Evolutionary conservation across 2,888 invertebrate genomes (phyloP).

Genomic region (Busseola fusca): DNA sequence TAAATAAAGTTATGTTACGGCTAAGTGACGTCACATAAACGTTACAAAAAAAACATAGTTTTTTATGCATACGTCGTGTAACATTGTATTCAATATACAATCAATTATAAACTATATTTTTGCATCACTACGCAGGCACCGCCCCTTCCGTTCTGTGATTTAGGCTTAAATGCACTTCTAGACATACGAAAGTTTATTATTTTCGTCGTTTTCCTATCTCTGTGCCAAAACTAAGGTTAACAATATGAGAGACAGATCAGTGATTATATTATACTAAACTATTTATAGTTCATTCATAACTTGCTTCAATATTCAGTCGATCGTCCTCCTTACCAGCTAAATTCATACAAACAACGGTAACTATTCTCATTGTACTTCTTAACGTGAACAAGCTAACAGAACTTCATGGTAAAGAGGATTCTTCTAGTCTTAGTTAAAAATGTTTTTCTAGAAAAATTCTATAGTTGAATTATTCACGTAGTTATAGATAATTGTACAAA

Average conservation of each 20-base stretch:
- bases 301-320: slow-evolving; percentile 52
- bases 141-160: slow-evolving; percentile 87
- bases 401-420: slow-evolving; percentile 48
- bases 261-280: slow-evolving; percentile 64
- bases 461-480: slow-evolving; percentile 72
- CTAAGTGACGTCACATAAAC: slow-evolving; percentile 58
- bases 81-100: slow-evolving; percentile 61
- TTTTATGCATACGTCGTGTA: slow-evolving; percentile 77
- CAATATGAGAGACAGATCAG: slow-evolving; percentile 71
- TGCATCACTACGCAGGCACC: slow-evolving; percentile 83
- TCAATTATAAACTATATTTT: slow-evolving; percentile 78
- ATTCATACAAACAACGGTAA: slow-evolving; percentile 10
- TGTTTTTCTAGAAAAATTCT: slow-evolving; percentile 76
- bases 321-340: slow-evolving; percentile 44
- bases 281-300: slow-evolving; percentile 49
- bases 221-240: slow-evolving; percentile 82
- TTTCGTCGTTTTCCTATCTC: slow-evolving; percentile 76
- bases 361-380: slow-evolving; percentile 24
- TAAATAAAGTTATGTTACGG: slow-evolving; percentile 70
- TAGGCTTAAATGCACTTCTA: slow-evolving; percentile 83
- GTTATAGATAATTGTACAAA: slow-evolving; percentile 83
- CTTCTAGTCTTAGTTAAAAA: slow-evolving; percentile 71
- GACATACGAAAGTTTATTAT: slow-evolving; percentile 70
- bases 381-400: slow-evolving; percentile 30
- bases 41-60: slow-evolving; percentile 68